phyloP scores from a whole-genome alignment of 2,888 invertebrate genomes.

The Drosophila nr. fundita region DNA sequence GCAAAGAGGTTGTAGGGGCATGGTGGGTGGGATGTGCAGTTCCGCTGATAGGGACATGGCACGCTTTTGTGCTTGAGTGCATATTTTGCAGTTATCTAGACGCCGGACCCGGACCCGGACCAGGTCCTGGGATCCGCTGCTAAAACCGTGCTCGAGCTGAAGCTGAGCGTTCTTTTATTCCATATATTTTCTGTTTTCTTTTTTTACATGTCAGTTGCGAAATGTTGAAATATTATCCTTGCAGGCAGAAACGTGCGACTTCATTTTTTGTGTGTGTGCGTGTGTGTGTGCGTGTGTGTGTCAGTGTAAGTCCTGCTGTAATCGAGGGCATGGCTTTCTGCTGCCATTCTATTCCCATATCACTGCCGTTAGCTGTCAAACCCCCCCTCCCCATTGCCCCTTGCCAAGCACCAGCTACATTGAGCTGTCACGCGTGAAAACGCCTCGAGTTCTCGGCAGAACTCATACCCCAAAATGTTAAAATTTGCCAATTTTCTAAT shows the following conservation, averaged over 20 bases:
- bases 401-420: slow-evolving; percentile 37
- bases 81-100: slow-evolving; percentile 77
- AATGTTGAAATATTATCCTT: slow-evolving; percentile 83
- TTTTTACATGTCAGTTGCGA: slow-evolving; percentile 72
- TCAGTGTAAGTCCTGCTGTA: slow-evolving; percentile 33
- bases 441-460: slow-evolving; percentile 30
- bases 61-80: slow-evolving; percentile 79
- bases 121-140: slow-evolving; percentile 33
- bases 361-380: slow-evolving; percentile 57
- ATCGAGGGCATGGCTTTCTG: slow-evolving; percentile 66
- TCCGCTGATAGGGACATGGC: slow-evolving; percentile 71
- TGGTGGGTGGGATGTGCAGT: slow-evolving; percentile 17
- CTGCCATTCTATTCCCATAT: slow-evolving; percentile 54
- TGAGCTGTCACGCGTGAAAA: slow-evolving; percentile 76
- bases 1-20: neutral
- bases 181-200: slow-evolving; percentile 19
- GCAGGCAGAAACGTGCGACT: slow-evolving; percentile 83
- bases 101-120: slow-evolving; percentile 33
- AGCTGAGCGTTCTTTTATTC: slow-evolving; percentile 31
- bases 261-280: slow-evolving; percentile 50
- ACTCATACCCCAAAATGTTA: slow-evolving; percentile 37
- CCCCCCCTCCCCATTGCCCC: slow-evolving; percentile 3
- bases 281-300: slow-evolving; percentile 6
- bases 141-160: slow-evolving; percentile 28
- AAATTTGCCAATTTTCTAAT: slow-evolving; percentile 79